These are phyloP conservation scores for Drosophila neotestacea DNA, from an alignment of 2,888 invertebrate species.

Conservation along the genomic window DNA sequence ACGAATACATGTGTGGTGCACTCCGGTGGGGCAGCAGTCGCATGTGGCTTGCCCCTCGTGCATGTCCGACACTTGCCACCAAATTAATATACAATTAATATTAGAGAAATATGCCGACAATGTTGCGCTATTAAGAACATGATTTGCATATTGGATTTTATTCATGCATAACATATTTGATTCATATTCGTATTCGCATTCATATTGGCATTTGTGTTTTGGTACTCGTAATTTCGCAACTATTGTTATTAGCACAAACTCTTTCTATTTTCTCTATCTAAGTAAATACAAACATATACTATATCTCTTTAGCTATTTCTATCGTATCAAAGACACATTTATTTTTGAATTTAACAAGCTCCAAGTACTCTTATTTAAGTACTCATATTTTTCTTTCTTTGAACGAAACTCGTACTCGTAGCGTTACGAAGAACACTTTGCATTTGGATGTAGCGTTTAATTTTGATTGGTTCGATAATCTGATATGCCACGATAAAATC, in stretches of 20 bases:
- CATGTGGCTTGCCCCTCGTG: slow-evolving; percentile 45
- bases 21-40: slow-evolving; percentile 15
- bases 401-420: slow-evolving; percentile 75
- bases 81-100: not conserved
- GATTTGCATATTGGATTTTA: slow-evolving; percentile 51
- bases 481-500: slow-evolving; percentile 62
- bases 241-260: slow-evolving; percentile 65
- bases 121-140: slow-evolving; percentile 2
- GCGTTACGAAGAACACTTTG: slow-evolving; percentile 79
- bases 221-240: slow-evolving; percentile 49
- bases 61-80: slow-evolving; percentile 53
- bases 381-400: slow-evolving; percentile 52
- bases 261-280: slow-evolving; percentile 50
- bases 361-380: slow-evolving; percentile 63
- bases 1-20: not conserved
- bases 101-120: slow-evolving; percentile 1
- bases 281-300: slow-evolving; percentile 11
- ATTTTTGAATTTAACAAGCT: slow-evolving; percentile 48
- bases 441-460: slow-evolving; percentile 79
- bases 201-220: slow-evolving; percentile 43
- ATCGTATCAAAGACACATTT: slow-evolving; percentile 54
- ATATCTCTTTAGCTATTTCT: slow-evolving; percentile 31
- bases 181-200: slow-evolving; percentile 30
- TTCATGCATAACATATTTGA: slow-evolving; percentile 21
- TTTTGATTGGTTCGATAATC: slow-evolving; percentile 71